A percentile compares a stretch with the other conserved stretches of the same genome.
These are phyloP conservation scores for Leguminivora glycinivorella DNA, from an alignment of 1,140 invertebrate genomes.

Conservation along the genomic window DNA sequence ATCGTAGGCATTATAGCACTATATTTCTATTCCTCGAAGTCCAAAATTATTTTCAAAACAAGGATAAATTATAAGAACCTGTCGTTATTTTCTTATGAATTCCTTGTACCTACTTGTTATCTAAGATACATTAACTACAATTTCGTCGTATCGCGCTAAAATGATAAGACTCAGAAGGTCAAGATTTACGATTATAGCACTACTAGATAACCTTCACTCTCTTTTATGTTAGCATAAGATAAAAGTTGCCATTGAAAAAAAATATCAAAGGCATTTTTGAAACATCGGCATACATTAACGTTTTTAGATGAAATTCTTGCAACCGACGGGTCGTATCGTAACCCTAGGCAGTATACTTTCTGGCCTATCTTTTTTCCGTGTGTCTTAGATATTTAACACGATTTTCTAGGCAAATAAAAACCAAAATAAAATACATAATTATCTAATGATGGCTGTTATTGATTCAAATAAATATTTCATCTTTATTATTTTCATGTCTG, in stretches of 20 bases:
- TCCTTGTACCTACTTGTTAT: not conserved
- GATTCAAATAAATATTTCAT: too few species aligned
- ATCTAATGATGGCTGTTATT: too few species aligned
- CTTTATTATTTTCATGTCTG: too few species aligned
- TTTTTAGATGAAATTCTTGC: not conserved
- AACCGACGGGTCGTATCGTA: too few species aligned
- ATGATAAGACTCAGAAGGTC: conserved; percentile 22
- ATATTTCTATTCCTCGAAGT: not conserved
- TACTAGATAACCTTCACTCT: conserved; percentile 13
- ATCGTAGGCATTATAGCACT: too few species aligned
- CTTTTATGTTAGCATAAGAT: conserved; percentile 11
- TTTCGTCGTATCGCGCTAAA: conserved; percentile 15
- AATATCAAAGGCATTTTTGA: not conserved
- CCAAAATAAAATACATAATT: too few species aligned
- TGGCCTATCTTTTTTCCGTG: too few species aligned
- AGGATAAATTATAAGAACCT: not conserved
- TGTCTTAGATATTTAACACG: too few species aligned
- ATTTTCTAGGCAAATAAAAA: too few species aligned
- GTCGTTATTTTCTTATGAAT: not conserved
- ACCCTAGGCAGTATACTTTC: too few species aligned
- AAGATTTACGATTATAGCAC: conserved; percentile 15
- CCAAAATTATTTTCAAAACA: not conserved
- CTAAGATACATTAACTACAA: conserved; percentile 18
- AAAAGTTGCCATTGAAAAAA: not conserved
- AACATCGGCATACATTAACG: not conserved